Evolutionary conservation across 2,888 invertebrate species (phyloP), one percentile per base, ranked within the genome.

Genomic region (Parelbella ahira): DNA sequence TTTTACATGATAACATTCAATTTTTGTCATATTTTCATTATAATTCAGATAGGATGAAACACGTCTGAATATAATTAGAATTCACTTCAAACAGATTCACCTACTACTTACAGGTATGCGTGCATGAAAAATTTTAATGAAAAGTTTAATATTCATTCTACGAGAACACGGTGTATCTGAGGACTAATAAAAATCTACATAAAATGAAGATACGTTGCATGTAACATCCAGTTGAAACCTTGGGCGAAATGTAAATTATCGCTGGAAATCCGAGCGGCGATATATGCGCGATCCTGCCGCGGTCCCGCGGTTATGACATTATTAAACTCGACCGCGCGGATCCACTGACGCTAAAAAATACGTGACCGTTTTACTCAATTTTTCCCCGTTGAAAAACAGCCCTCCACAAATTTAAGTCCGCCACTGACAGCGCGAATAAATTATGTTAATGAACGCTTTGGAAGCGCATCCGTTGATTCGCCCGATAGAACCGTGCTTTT

Each of bases 401-500:
- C 74, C 66, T 69, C 78, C 75, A 75, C 78, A 79, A 82, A 81
- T 84, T 83, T 82, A 76, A 79, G 77, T 68, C 69, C 78, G 72
- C 73, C 54, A 77, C 81, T 84, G 86, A 84, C 83, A 80, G 81
- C 61, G 57, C 72, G 82, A 79, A 84, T 86, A 86, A 82, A 83
- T 87, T 86, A 86, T 84, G 83, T 53, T 83, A 87, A 86, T 82
- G 81, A 82, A 77, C 68, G 71, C 69, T 82, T 81, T 74, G 70
- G 68, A 78, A 80, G 83, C 78, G 81, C 82, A 81, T 81, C 76
- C 68, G 73, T 71, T 73, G 75, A 79, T 82, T 72, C 69, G 56
- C 51, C 58, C 74, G 76, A 80, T 80, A 69, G 72, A 66, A 62
- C 50, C 49, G 39, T 42, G 56, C 63, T 64, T 73, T 75, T 74